A percentile compares a stretch with the other conserved stretches of the same genome.
Conservation (phyloP, 1,140 invertebrate species). For the Mycetomoellerius zeteki region DNA sequence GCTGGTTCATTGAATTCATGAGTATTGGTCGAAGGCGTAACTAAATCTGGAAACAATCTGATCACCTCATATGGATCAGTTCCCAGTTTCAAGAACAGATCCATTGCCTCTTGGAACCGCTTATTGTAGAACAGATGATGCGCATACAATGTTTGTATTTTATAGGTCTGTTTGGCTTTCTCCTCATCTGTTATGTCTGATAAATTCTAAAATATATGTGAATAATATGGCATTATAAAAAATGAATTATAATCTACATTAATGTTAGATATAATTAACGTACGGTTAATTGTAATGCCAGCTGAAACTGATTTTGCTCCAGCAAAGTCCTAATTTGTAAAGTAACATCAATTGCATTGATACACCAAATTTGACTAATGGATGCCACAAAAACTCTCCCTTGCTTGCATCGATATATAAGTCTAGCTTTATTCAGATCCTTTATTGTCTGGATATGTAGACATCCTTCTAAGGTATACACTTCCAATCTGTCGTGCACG, state of each 20-base stretch:
- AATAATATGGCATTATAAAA: not conserved
- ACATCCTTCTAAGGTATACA: slow-evolving; percentile 92
- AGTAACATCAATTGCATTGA: slow-evolving; percentile 92
- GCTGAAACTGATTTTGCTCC: slow-evolving; percentile 96
- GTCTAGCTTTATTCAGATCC: slow-evolving; percentile 91
- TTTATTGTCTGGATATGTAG: slow-evolving; percentile 87
- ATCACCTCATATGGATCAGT: slow-evolving; percentile 98
- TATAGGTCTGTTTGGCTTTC: slow-evolving; percentile 93
- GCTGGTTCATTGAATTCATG: slow-evolving; percentile 85
- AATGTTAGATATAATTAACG: slow-evolving; percentile 79
- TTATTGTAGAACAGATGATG: slow-evolving; percentile 96
- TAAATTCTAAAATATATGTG: slow-evolving; percentile 90
- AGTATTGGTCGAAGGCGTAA: slow-evolving; percentile 90
- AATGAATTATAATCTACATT: slow-evolving; percentile 34
- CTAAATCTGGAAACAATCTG: slow-evolving; percentile 95
- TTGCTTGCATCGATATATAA: slow-evolving; percentile 90
- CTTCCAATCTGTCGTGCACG: slow-evolving; percentile 93
- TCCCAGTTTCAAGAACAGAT: slow-evolving; percentile 94
- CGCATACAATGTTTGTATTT: slow-evolving; percentile 96
- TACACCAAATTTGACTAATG: slow-evolving; percentile 94
- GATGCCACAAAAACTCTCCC: slow-evolving; percentile 96
- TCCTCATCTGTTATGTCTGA: slow-evolving; percentile 94
- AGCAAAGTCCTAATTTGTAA: slow-evolving; percentile 94
- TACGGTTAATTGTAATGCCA: slow-evolving; percentile 97
- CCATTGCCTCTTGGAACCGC: slow-evolving; percentile 96